Conservation (phyloP, 2,888 invertebrate genomes). For the Prosopocoilus inquinatus region DNA sequence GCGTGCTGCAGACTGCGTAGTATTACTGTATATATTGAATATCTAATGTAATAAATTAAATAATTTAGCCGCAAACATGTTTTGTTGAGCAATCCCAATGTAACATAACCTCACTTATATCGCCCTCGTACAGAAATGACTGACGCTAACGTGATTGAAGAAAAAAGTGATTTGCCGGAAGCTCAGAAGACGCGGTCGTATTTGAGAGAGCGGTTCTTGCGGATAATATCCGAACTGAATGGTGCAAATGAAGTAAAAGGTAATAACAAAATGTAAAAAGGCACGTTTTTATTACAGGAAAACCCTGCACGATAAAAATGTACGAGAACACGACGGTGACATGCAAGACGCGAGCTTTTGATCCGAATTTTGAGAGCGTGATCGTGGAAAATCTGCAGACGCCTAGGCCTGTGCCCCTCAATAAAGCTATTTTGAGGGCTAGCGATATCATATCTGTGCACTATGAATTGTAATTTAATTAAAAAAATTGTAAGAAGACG, state of each 20-base stretch:
- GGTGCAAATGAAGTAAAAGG: constrained; percentile 28
- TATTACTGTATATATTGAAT: constrained; percentile 10
- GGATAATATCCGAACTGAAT: constrained; percentile 39
- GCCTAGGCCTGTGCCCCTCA: constrained; percentile 31
- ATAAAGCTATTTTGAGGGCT: constrained; percentile 39
- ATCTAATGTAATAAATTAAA: background rate
- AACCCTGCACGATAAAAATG: constrained; percentile 37
- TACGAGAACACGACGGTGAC: constrained; percentile 40
- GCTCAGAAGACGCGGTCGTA: constrained; percentile 37
- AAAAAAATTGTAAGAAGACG: constrained; percentile 1
- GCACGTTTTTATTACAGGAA: constrained; percentile 21
- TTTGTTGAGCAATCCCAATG: background rate
- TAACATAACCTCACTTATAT: background rate
- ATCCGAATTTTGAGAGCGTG: constrained; percentile 41
- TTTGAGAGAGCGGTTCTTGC: constrained; percentile 41
- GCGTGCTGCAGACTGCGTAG: constrained; percentile 10
- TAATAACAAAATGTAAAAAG: background rate
- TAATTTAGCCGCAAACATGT: background rate
- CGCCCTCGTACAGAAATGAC: background rate
- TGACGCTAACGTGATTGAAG: background rate
- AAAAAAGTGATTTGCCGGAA: constrained; percentile 1
- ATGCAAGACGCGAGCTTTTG: constrained; percentile 39
- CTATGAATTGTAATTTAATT: constrained; percentile 22
- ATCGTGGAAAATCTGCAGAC: constrained; percentile 42
- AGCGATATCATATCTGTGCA: constrained; percentile 40